Evolutionary conservation across 1,140 invertebrate genomes (phyloP), one percentile per base, ranked within the genome.

Genomic region (Drosophila dunni): DNA sequence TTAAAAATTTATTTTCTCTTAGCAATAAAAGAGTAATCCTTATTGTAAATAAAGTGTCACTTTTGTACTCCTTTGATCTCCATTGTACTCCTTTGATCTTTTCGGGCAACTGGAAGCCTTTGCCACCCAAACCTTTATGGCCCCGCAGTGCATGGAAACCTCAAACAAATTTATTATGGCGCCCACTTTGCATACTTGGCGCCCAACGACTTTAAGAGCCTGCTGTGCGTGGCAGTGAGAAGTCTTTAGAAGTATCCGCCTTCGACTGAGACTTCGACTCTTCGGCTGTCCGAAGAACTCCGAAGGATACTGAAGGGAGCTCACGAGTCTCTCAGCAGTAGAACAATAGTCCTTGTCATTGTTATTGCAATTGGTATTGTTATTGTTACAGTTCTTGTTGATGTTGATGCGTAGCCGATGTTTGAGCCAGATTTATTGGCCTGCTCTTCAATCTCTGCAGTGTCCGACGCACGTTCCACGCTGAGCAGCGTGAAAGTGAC

Each of bases 401-500:
- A 29, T 29, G 70, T 66, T 72, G 79, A 88, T 76, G 82, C 83
- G 83, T 83, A 67, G 61, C 81, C 70, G 74, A 79, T 77, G 64
- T 51, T 67, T 60, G 60, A 60, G 57, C 20, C 79, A 86, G 83
- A 88, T 88, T 88, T 88, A 88, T 88, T 88, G 73, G 83, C 63
- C 81, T 70, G 71, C 72, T 73, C 71, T 77, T 77, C 79, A 71
- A 79, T 82, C 83, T 82, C 50, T 48, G n/a, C 50, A 70, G 60
- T 54, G 17, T 54, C 46, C 29, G 15, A 51, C 53, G 60, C 71
- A 76, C 64, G 73, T 79, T 78, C 70, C 74, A 79, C 77, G 78
- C 83, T 78, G 74, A 79, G 79, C 45, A 85, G 82, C 82, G 82
- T 85, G 82, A 85, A 85, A 85, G 82, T 85, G 82, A 64, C 73